Percentiles rank a stretch among this genome's conserved stretches.
Evolutionary conservation across 2,113 vertebrate genomes (phyloP).

Genomic region (Pseudorasbora parva): DNA sequence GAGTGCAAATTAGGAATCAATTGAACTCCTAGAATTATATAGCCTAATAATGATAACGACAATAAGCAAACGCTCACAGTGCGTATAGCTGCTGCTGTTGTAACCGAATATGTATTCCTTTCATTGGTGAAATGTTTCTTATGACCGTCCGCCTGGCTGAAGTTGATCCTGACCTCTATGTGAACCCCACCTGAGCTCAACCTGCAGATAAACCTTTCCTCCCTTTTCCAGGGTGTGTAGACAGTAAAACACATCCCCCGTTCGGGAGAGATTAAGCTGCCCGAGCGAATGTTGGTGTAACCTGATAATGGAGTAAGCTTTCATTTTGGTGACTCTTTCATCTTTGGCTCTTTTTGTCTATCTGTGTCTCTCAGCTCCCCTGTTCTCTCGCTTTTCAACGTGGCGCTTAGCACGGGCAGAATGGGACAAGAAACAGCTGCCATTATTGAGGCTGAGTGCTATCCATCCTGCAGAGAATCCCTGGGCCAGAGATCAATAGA

Average conservation of each 20-base stretch:
- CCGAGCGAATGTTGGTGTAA: constrained; percentile 25
- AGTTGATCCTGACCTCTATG: constrained; percentile 36
- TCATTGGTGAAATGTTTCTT: background rate
- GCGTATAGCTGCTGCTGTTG: background rate
- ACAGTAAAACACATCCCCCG: constrained; percentile 26
- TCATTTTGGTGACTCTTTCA: constrained; percentile 43
- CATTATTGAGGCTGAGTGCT: constrained; percentile 46
- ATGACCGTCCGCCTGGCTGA: background rate
- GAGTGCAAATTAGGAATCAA: background rate
- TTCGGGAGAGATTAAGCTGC: constrained; percentile 49
- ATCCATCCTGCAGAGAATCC: constrained; percentile 61
- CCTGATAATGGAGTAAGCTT: constrained; percentile 50
- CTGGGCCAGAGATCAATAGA: constrained; percentile 60
- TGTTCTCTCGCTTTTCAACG: constrained; percentile 7
- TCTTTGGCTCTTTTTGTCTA: constrained; percentile 23
- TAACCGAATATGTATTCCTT: background rate
- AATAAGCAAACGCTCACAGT: background rate
- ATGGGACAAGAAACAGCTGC: constrained; percentile 50
- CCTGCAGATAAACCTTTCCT: constrained; percentile 35
- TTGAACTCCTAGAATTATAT: background rate
- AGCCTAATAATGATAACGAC: background rate
- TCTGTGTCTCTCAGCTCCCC: constrained; percentile 31
- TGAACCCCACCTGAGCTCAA: constrained; percentile 38
- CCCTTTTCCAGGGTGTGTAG: constrained; percentile 20
- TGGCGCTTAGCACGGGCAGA: constrained; percentile 51